Evolutionary conservation across 2,113 vertebrate genomes (phyloP).

Genomic region (Cyanistes caeruleus): DNA sequence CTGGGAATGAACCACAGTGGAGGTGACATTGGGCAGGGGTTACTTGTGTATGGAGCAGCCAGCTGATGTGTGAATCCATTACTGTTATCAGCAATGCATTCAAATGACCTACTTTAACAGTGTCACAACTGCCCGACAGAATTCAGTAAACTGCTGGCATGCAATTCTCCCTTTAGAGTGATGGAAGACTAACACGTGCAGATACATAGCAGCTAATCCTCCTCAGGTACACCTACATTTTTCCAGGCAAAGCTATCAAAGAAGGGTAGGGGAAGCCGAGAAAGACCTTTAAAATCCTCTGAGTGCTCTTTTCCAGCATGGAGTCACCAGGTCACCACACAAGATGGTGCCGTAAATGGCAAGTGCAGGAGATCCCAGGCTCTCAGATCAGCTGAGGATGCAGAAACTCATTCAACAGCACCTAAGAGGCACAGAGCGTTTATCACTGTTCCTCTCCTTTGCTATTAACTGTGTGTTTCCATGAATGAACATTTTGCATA

Average conservation of each 20-base stretch:
- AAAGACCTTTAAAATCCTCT: not conserved
- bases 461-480: not conserved
- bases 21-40: conserved; percentile 58
- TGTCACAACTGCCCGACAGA: conserved; percentile 18
- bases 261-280: not conserved
- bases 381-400: not conserved
- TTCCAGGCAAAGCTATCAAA: not conserved
- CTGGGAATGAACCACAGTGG: not conserved
- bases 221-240: not conserved
- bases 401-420: not conserved
- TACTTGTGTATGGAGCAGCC: conserved; percentile 23
- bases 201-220: not conserved
- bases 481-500: not conserved
- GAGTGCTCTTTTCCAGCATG: not conserved
- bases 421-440: not conserved
- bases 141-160: conserved; percentile 13
- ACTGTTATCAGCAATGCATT: conserved; percentile 57
- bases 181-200: not conserved
- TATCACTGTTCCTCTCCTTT: not conserved
- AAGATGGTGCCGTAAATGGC: not conserved
- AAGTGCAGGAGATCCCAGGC: not conserved
- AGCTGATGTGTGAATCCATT: conserved; percentile 54
- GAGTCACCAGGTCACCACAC: not conserved
- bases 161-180: not conserved
- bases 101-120: conserved; percentile 61